phyloP scores from a whole-genome alignment of 2,888 invertebrate species.

The Heliconius ismenius region DNA sequence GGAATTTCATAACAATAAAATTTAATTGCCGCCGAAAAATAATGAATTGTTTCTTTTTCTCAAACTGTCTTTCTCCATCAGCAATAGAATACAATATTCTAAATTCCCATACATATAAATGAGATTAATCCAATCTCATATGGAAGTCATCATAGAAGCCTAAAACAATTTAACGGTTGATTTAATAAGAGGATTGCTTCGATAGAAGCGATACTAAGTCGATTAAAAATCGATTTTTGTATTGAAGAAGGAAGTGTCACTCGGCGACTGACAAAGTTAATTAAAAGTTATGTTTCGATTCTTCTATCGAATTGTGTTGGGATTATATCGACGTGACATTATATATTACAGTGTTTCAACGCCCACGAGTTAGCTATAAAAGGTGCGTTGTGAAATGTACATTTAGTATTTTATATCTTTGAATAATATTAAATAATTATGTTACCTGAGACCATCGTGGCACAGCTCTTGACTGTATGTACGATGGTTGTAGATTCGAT shows the following conservation, averaged over 20 bases:
- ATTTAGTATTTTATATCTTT: too few relatives aligned
- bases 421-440: background rate
- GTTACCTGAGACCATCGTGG: background rate
- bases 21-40: too few relatives aligned
- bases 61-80: background rate
- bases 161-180: conserved; percentile 52
- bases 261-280: conserved; percentile 53
- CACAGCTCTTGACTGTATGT: background rate
- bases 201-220: conserved; percentile 47
- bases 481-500: too few relatives aligned
- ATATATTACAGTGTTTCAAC: background rate
- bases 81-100: background rate
- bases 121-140: conserved; percentile 32
- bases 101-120: conserved; percentile 29
- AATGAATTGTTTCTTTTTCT: background rate
- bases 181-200: conserved; percentile 48
- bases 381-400: background rate
- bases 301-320: conserved; percentile 17
- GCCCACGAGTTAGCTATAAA: background rate
- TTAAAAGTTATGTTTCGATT: conserved; percentile 47
- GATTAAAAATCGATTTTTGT: conserved; percentile 49
- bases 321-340: conserved; percentile 16
- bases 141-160: conserved; percentile 24
- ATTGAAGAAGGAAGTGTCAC: conserved; percentile 52
- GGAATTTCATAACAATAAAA: too few relatives aligned